Percentiles rank a stretch among this genome's conserved stretches.
These are phyloP conservation scores for Laterallus jamaicensis DNA, from an alignment of 2,113 vertebrate genomes.

Conservation along the genomic window DNA sequence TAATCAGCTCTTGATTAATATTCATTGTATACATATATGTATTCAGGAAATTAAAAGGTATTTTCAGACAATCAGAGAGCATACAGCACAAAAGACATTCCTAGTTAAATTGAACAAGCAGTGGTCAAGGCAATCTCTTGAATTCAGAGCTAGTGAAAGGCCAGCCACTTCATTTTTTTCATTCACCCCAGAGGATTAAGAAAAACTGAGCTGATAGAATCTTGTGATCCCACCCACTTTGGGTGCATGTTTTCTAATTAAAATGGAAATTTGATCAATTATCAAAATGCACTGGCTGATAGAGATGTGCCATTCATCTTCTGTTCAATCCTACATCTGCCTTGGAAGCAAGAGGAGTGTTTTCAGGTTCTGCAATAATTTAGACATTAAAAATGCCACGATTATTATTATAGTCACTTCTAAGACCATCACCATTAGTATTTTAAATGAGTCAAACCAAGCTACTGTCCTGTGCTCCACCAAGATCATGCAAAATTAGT, in stretches of 20 bases:
- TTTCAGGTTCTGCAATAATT: constrained; percentile 29
- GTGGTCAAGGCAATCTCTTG: constrained; percentile 30
- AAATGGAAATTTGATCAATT: constrained; percentile 69
- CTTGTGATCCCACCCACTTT: constrained; percentile 42
- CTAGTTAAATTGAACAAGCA: constrained; percentile 12
- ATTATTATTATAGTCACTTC: neutral
- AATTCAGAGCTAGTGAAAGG: constrained; percentile 21
- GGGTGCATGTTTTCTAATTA: constrained; percentile 58
- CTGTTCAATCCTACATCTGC: neutral
- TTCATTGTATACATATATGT: constrained; percentile 51
- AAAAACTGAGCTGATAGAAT: constrained; percentile 47
- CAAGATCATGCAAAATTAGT: neutral
- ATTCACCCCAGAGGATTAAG: constrained; percentile 21
- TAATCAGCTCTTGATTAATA: constrained; percentile 60
- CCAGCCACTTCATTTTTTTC: constrained; percentile 31
- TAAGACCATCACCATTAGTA: neutral
- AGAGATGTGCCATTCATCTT: constrained; percentile 40
- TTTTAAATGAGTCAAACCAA: neutral
- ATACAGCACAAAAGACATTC: neutral
- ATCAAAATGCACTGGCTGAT: constrained; percentile 42
- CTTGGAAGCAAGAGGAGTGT: neutral
- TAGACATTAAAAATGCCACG: constrained; percentile 2
- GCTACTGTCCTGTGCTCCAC: neutral
- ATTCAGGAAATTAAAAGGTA: constrained; percentile 46
- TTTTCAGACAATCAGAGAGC: constrained; percentile 49